These are phyloP conservation scores for Diogma glabrata DNA, from an alignment of 2,888 invertebrate species.

Conservation along the genomic window DNA sequence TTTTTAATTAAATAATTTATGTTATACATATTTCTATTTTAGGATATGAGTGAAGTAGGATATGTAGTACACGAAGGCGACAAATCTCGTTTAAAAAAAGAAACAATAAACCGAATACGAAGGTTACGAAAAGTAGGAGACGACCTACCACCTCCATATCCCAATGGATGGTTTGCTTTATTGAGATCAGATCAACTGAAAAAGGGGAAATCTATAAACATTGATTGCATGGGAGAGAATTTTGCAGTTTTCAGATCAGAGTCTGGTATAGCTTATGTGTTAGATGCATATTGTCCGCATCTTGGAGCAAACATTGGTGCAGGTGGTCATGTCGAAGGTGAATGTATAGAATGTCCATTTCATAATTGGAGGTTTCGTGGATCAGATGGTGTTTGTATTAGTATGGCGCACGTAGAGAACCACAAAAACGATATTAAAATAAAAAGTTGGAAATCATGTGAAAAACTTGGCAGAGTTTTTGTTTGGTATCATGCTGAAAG, in stretches of 20 bases:
- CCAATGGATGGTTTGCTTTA: constrained; percentile 82
- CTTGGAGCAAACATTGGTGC: constrained; percentile 76
- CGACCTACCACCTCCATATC: constrained; percentile 67
- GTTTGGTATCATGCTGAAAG: constrained; percentile 76
- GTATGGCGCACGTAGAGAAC: constrained; percentile 59
- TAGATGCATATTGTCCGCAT: constrained; percentile 85
- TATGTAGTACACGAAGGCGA: too few species aligned
- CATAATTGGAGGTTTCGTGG: constrained; percentile 78
- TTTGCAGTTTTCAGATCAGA: constrained; percentile 58
- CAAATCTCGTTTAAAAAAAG: too few species aligned
- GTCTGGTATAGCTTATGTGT: constrained; percentile 49
- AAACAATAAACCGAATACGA: constrained; percentile 39
- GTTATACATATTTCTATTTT: too few species aligned
- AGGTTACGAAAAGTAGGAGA: constrained; percentile 46
- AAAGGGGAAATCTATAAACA: constrained; percentile 43
- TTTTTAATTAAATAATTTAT: too few species aligned
- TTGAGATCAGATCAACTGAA: constrained; percentile 53
- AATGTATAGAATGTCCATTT: constrained; percentile 80
- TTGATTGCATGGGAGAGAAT: constrained; percentile 58
- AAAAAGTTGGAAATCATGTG: constrained; percentile 56
- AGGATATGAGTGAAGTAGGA: too few species aligned
- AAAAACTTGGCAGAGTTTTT: constrained; percentile 63
- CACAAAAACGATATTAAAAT: too few species aligned
- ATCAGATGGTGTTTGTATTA: constrained; percentile 56
- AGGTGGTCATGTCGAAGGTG: constrained; percentile 63